These are phyloP conservation scores for Leucoraja ocellata DNA, from an alignment of 2,797 vertebrate genomes.

Conservation along the genomic window DNA sequence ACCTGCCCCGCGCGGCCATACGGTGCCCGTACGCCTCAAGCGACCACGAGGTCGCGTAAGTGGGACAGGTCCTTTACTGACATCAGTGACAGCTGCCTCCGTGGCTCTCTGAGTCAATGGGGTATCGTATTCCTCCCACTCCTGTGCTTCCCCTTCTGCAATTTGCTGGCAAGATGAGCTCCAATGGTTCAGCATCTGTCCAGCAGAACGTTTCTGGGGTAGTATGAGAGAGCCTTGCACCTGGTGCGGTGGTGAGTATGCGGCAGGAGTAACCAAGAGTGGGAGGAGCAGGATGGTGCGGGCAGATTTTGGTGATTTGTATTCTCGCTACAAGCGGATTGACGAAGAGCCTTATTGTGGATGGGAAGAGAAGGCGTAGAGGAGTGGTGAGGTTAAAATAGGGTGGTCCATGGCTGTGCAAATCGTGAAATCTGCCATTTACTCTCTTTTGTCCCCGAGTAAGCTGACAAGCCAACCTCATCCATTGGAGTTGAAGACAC, in stretches of 20 bases:
- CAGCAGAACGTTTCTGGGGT: background rate
- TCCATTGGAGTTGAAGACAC: background rate
- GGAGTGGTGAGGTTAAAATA: background rate
- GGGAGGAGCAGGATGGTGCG: background rate
- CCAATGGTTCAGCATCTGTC: background rate
- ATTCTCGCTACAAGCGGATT: background rate
- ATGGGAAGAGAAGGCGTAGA: background rate
- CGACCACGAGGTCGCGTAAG: no score
- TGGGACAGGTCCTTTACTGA: no score
- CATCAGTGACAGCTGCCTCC: background rate
- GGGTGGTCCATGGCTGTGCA: background rate
- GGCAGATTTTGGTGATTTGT: background rate
- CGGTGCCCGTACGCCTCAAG: no score
- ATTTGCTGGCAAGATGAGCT: background rate
- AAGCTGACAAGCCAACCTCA: background rate
- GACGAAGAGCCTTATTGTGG: background rate
- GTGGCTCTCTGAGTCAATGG: background rate
- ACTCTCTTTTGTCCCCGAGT: background rate
- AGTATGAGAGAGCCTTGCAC: background rate
- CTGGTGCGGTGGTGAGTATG: background rate
- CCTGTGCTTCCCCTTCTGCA: background rate
- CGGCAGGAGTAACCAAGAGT: background rate
- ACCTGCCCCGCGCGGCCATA: no score
- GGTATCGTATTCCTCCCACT: background rate
- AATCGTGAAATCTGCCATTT: background rate